A percentile compares a stretch with the other conserved stretches of the same genome.
Conservation (phyloP, 2,113 vertebrate genomes). For the human (Homo sapiens) region GRCh38 chr18:52653001-52653500, state of each 20-base stretch:
- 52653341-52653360: background rate
- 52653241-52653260: background rate
- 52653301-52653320: background rate
- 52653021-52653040: background rate
- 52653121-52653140: background rate
- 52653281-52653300: background rate
- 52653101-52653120: background rate
- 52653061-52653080: background rate
- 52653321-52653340: background rate
- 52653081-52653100: background rate
- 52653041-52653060: background rate
- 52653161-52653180: background rate
- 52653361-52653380: background rate
- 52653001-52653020: background rate
- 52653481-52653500: background rate
- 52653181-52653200: background rate
- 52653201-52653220: background rate
- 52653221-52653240: background rate
- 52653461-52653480: background rate
- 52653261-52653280: background rate
- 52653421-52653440: background rate
- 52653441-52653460: background rate
- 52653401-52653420: background rate
- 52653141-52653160: background rate
- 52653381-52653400: background rate